These are phyloP conservation scores for Rallus limicola DNA, from an alignment of 2,113 vertebrate species.

Conservation along the genomic window DNA sequence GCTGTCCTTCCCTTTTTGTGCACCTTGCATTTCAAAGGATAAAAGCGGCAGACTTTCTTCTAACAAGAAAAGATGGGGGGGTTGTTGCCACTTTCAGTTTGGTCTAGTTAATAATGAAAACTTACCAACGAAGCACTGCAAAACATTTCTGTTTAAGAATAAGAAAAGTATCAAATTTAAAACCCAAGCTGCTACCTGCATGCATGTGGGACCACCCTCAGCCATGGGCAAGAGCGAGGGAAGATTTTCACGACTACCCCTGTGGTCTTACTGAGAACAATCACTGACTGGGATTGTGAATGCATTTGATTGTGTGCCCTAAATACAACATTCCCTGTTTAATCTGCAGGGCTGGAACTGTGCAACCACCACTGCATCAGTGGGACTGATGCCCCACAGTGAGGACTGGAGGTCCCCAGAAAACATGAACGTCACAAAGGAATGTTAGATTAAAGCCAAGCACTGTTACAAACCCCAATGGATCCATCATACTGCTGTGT, in stretches of 20 bases:
- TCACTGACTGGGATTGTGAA: not conserved
- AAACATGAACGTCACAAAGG: not conserved
- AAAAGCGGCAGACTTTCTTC: not conserved
- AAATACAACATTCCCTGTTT: not conserved
- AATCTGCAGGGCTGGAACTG: not conserved
- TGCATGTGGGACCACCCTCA: not conserved
- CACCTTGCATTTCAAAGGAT: not conserved
- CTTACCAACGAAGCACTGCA: conserved; percentile 39
- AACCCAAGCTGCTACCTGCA: not conserved
- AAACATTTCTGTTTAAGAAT: not conserved
- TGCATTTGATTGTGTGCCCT: not conserved
- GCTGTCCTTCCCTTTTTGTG: not conserved
- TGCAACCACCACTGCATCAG: not conserved
- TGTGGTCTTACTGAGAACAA: not conserved
- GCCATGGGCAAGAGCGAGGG: not conserved
- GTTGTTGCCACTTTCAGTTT: not conserved
- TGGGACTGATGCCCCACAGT: conserved; percentile 3
- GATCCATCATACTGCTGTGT: not conserved
- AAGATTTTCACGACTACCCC: not conserved
- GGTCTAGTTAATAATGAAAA: conserved; percentile 17
- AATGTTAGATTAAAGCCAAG: conserved; percentile 20
- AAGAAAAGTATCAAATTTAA: conserved; percentile 20
- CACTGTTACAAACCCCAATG: not conserved
- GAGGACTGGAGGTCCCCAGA: conserved; percentile 18
- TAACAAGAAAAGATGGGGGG: not conserved